Evolutionary conservation across 2,797 vertebrate species (phyloP), one percentile per base, ranked within the genome.

Genomic region (Nyctalus aviator): DNA sequence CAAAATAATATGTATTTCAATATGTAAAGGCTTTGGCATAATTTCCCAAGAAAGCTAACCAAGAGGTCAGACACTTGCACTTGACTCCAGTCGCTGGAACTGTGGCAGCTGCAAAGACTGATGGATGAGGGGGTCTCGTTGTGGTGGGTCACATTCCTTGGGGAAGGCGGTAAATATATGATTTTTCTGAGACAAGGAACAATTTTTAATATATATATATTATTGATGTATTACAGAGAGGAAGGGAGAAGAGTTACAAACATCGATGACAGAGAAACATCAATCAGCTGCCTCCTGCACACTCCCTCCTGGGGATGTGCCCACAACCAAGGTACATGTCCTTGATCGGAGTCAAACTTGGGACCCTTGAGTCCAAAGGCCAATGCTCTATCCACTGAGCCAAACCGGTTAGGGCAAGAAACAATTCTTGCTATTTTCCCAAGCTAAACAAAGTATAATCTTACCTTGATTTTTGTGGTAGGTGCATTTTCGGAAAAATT

Each of bases 401-500:
- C 44, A 44, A 44, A 44, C 44, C 44, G 10, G 44, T 44, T 44
- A 44, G 44, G 44, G 44, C 44, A 44, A 44, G 44, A 44, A 44
- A 84, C 21, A 75, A 27, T 87, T 79, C 21, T 90, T 72, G 21
- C 27, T 53, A 71, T 53, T 66, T 84, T 46, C 50, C 17, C 57
- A 90, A 41, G 44, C n/a, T 82, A 72, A 91, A 62, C 12, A 37
- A 90, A 83, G 44, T 75, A 21, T 15, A 64, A 0, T 79, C 82
- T 90, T 55, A 37, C 4, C 23, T 79, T 30, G 6, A 53, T 59
- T 90, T 81, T 57, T 35, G 57, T 71, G 50, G 69, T 37, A 62
- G 37, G 41, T 88, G n/a, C 13, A 62, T 82, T 86, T 66, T 88
- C 86, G 2, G 88, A 96, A 94, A 94, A 86, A 53, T 88, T 79